Evolutionary conservation across 2,797 vertebrate genomes (phyloP).

Genomic region (Muscicapa striata): DNA sequence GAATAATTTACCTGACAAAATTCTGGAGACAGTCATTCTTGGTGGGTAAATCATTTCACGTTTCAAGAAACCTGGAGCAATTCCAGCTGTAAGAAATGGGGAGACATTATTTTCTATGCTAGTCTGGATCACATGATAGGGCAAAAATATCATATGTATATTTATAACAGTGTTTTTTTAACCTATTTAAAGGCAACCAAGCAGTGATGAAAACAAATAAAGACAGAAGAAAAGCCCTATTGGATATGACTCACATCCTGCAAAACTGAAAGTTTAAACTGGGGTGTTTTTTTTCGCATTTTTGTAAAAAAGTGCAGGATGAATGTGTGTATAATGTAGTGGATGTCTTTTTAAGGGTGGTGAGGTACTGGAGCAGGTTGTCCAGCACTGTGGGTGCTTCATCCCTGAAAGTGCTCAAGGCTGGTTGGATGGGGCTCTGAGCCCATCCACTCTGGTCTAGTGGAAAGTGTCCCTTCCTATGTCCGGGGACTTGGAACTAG

Average conservation of each 20-base stretch:
- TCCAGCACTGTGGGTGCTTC: neutral
- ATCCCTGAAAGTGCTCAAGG: neutral
- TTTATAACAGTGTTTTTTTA: neutral
- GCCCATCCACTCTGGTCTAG: neutral
- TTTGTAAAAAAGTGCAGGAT: neutral
- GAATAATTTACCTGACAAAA: slow-evolving; percentile 24
- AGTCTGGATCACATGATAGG: neutral
- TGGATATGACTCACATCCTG: neutral
- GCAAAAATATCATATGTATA: neutral
- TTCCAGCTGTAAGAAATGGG: neutral
- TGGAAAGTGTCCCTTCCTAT: neutral
- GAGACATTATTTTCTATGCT: neutral
- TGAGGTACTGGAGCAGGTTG: neutral
- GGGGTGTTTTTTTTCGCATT: neutral
- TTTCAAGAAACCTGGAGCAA: slow-evolving; percentile 12
- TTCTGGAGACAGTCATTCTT: slow-evolving; percentile 1
- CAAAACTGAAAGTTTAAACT: neutral
- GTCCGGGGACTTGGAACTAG: neutral
- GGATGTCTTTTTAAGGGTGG: neutral
- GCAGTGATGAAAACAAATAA: neutral
- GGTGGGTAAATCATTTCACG: slow-evolving; percentile 20
- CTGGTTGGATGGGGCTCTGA: neutral
- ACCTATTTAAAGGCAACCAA: neutral
- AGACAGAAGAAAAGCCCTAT: neutral
- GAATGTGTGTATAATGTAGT: neutral